phyloP scores from a whole-genome alignment of 2,113 vertebrate species.

The Muntiacus muntjak region DNA sequence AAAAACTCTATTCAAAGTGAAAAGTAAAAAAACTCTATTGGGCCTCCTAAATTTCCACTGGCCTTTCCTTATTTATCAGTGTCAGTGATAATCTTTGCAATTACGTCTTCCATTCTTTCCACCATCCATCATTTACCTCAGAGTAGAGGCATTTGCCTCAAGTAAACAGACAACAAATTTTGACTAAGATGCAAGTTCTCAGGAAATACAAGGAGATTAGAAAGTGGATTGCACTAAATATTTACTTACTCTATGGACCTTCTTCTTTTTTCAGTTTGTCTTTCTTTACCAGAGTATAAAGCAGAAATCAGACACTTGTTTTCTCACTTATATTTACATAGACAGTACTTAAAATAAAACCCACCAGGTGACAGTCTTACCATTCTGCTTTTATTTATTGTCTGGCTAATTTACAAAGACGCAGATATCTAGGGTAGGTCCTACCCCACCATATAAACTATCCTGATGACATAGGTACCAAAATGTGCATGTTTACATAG shows the following conservation, averaged over 20 bases:
- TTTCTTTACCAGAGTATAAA: conserved; percentile 28
- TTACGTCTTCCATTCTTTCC: not conserved
- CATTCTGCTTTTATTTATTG: conserved; percentile 76
- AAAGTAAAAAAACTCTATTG: not conserved
- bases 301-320: conserved; percentile 40
- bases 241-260: not conserved
- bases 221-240: not conserved
- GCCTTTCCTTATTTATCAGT: not conserved
- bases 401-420: conserved; percentile 69
- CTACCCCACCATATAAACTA: conserved; percentile 12
- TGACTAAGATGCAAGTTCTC: not conserved
- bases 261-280: not conserved
- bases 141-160: not conserved
- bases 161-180: not conserved
- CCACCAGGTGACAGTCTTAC: conserved; percentile 57
- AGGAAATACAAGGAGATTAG: not conserved
- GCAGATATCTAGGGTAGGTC: not conserved
- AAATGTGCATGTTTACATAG: conserved; percentile 69
- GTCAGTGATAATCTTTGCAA: not conserved
- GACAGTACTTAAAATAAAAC: conserved; percentile 55
- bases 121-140: not conserved
- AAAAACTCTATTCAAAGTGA: not conserved
- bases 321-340: conserved; percentile 56
- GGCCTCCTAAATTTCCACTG: not conserved
- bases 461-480: conserved; percentile 14